phyloP scores from a whole-genome alignment of 2,797 vertebrate species.

The Mycteria americana region DNA sequence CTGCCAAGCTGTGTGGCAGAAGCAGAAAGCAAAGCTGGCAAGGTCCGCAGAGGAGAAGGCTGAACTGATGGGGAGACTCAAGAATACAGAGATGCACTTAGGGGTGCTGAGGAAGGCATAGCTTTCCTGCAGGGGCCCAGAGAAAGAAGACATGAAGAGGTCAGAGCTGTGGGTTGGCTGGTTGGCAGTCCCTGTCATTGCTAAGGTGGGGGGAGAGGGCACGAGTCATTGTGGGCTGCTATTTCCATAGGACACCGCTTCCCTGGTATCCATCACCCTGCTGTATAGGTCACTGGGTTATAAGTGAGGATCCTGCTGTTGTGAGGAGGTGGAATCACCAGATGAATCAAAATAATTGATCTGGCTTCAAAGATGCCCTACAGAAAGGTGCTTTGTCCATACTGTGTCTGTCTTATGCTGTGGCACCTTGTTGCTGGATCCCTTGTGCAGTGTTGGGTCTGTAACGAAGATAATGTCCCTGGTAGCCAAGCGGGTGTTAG shows the following conservation, averaged over 20 bases:
- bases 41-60: conserved; percentile 70
- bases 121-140: conserved; percentile 49
- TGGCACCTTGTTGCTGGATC: neutral
- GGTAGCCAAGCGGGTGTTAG: neutral
- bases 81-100: conserved; percentile 59
- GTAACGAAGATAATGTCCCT: neutral
- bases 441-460: neutral
- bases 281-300: neutral
- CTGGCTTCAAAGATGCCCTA: neutral
- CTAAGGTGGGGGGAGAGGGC: neutral
- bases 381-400: neutral
- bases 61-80: conserved; percentile 67
- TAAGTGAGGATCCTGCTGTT: neutral
- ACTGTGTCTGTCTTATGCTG: neutral
- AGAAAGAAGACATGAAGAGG: conserved; percentile 52
- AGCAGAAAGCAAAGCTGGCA: conserved; percentile 62
- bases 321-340: neutral
- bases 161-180: conserved; percentile 46
- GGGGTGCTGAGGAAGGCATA: conserved; percentile 55
- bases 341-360: neutral
- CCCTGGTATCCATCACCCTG: neutral
- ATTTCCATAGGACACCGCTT: neutral
- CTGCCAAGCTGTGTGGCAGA: conserved; percentile 67
- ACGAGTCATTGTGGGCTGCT: neutral
- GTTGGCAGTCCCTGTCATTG: neutral